Evolutionary conservation across 2,113 vertebrate species (phyloP), one percentile per base, ranked within the genome.

Genomic region (Indri indri): DNA sequence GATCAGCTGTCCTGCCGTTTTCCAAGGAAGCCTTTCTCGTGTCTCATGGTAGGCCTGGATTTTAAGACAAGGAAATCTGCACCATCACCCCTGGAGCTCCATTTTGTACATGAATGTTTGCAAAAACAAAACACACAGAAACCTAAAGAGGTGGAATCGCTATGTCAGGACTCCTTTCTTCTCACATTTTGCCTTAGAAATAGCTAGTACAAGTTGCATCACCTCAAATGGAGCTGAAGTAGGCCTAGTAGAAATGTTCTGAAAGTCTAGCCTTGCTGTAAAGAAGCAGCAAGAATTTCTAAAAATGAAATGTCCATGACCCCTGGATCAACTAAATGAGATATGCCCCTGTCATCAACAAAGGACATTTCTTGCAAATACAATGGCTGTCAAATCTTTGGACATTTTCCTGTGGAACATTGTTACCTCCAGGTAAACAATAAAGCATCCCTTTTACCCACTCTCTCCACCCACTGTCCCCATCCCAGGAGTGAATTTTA

Each of bases 1-100:
- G 63, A 96, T 95, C 83, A 87, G 45, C 94, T 88, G 89, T 90
- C 68, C 88, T 70, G 0, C 0, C 13, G 14, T 97, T 94, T 97
- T 92, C 54, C n/a, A 88, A 85, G 50, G 22, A 92, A 97, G 30
- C 30, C n/a, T 93, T 94, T 83, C 32, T 85, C 54, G 6, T 52
- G 34, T 57, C 25, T 89, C 27, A 50, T 25, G 42, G 83, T 20
- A 68, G 8, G 17, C 40, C 47, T 79, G 76, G 59, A 65, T 94
- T 87, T 94, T 88, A 91, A 96, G 81, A 85, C 14, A 25, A 27
- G 13, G 25, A 82, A 42, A 9, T 66, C 23, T 37, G 12, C 2
- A 47, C 16, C 52, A 42, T 87, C 32, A 88, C 54, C 18, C 47
- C 20, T 73, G 8, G 54, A 66, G 76, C 40, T 90, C 61, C 25